Base-by-base conservation (phyloP, 64 coral and sea anemone genomes). In the Pocillopora verrucosa region DNA sequence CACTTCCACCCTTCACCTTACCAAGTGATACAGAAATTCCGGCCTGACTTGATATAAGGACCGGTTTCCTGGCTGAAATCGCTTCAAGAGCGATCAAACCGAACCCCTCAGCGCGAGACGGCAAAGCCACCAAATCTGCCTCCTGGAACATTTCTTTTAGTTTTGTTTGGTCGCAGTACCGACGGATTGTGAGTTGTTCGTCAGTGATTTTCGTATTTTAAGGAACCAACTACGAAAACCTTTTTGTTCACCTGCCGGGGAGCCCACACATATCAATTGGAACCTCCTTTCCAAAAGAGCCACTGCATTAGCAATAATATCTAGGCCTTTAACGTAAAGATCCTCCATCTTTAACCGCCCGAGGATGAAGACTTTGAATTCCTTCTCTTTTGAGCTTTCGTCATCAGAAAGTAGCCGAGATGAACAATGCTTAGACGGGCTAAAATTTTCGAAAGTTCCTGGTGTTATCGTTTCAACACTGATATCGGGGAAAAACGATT, bases 101-200 rank as follows among this genome's bases (percentile, higher is more conserved):
- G 75, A 88, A 88, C 6, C 86, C 86, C 62, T 89, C 87, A 65
- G 22, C 35, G 61, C 87, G 87, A 41, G 87, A 89, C 16, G 87
- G 87, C 74, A 89, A 63, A 63, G 57, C 74, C 2, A 89, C 17
- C 12, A 89, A n/a, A 13, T 89, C 87, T 19, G 87, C 75, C 38
- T 65, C 17, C 14, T 58, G 26, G 58, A 64, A 56, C 20, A 65
- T 65, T 22, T 60, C 51, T 10, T 51, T 22, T 74, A 89, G 36
- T 62, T 89, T 74, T 59, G 78, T 30, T 51, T 78, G 87, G 78
- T 4, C 34, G 17, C 87, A 79, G n/a, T n/a, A n/a, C n/a, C n/a
- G n/a, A n/a, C n/a, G n/a, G n/a, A n/a, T n/a, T n/a, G n/a, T n/a
- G n/a, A n/a, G n/a, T n/a, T n/a, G n/a, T n/a, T n/a, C n/a, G n/a